Evolutionary conservation across 2,797 vertebrate genomes (phyloP), one percentile per base, ranked within the genome.

Genomic region (Hyperoplus immaculatus): DNA sequence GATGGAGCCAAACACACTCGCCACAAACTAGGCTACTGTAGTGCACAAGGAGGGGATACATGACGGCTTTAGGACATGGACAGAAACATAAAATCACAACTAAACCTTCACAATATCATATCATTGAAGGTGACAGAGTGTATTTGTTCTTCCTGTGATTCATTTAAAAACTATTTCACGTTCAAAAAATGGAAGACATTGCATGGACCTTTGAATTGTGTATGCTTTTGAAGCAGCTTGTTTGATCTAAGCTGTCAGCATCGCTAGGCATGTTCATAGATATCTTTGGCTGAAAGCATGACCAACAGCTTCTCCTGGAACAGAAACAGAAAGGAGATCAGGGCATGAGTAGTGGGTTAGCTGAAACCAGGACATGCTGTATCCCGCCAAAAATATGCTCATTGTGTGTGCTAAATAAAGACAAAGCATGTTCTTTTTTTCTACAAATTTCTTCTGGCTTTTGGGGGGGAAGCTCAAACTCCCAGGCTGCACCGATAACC

Each of bases 341-440:
- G 61, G 76, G n/a, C 16, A 62, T n/a, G 59, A 62, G 72, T 8
- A n/a, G 65, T 60, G 58, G 51, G 64, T 29, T 5, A 66, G 69
- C 63, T 65, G 69, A 80, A 89, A 90, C 56, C 80, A 72, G 85
- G 86, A 74, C 83, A 81, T 57, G 66, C 77, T 65, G 51, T 43
- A 16, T 70, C 55, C n/a, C 79, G 73, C 50, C 66, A 49, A 50
- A 75, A 68, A 41, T 64, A 54, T 70, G 58, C 78, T 85, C 63
- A 73, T 76, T 87, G 67, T 80, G 54, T 12, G 41, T 42, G 58
- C 71, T 62, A 61, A 61, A 77, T 62, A 71, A 78, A 82, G 69
- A 83, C 75, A 80, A 77, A 77, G 76, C 69, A 59, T 42, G 72
- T 67, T 68, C 18, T 2, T 57, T 72, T 78, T 16, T 77, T 74